Base-by-base conservation (phyloP, 2,113 vertebrate genomes). In the Xiphophorus maculatus region DNA sequence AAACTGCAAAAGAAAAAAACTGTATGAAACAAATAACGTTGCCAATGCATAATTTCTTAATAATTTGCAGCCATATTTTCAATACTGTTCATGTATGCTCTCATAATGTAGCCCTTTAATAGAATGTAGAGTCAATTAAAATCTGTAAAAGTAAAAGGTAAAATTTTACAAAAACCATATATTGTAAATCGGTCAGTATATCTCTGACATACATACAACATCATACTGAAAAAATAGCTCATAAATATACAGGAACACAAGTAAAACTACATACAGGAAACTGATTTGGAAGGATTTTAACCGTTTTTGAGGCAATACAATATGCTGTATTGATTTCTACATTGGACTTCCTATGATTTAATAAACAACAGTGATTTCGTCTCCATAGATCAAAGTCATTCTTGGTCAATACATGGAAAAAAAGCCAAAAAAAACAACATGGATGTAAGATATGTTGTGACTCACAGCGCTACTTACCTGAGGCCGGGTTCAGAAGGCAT, bases 401-500 rank as follows among this genome's bases (percentile, higher is more conserved):
- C 9, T 2, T 58, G 22, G 25, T 58, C 22, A 58, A 10, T 3
- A 25, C 51, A n/a, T 58, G 51, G 22, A 58, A 9, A 58, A 19
- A 14, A 10, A 63, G 13, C 68, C 17, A 42, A 28, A 48, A 63
- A 29, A 37, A 37, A 11, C 2, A 29, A 64, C 28, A 40, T 33
- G 42, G n/a, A 37, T 79, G 33, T 54, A 40, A 33, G 76, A 37
- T 63, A 33, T 51, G 30, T 63, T 54, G 33, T 4, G 32, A 66
- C 8, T 8, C 61, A 73, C 51, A 54, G 63, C 19, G 63, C 82
- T 25, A 84, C 81, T 51, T 95, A 98, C 96, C 97, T 96, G 91
- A 96, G 93, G 92, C 95, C 94, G 87, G 94, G 95, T 94, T 97
- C 96, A 87, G 97, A 97, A 68, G 97, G 96, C 97, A 98, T 98